Evolutionary conservation across 2,888 invertebrate genomes (phyloP), one percentile per base, ranked within the genome.

Genomic region (Cordilura impudica): DNA sequence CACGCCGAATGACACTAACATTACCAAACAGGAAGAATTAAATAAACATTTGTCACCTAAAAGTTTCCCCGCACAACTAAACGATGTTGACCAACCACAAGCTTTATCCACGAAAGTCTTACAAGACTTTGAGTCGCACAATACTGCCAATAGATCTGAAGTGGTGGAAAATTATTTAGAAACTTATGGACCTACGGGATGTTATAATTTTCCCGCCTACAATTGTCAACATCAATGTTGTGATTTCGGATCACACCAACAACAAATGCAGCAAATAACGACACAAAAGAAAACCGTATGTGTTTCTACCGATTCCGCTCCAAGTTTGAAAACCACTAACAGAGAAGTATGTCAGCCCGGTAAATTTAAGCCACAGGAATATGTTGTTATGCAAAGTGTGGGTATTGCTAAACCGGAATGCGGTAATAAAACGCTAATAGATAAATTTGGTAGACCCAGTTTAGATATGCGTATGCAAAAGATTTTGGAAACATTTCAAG

Each of bases 381-480:
- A 75, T 65, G 66, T 81, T 18, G 69, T 82, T 7, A 81, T 83
- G 82, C 81, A 78, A 16, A 66, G 77, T 0, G 43, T 71, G 0
- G 77, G 66, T 6, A 67, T 70, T 8, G 18, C 78, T 2, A 29
- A 45, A 10, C 47, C 58, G 0, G 14, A 43, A 12, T 8, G 21
- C 18, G n/a, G 7, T 2, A 72, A 35, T 4, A 3, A 31, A 14
- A 5, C 16, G 10, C 6, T n/a, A 18, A 1, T 10, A 21, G 73
- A 78, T n/a, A 81, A 82, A 49, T 26, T 10, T 19, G 61, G 26
- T 1, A 75, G 43, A 10, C 26, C 69, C 7, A 82, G 61, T 29
- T 69, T 83, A 7, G 83, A 83, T 43, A 53, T 76, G 14, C 79
- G 82, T 14, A 81, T 83, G 82, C 81, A 84, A 60, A 83, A 81